Conservation (phyloP, 2,888 invertebrate species). For the Cantharis lateralis region DNA sequence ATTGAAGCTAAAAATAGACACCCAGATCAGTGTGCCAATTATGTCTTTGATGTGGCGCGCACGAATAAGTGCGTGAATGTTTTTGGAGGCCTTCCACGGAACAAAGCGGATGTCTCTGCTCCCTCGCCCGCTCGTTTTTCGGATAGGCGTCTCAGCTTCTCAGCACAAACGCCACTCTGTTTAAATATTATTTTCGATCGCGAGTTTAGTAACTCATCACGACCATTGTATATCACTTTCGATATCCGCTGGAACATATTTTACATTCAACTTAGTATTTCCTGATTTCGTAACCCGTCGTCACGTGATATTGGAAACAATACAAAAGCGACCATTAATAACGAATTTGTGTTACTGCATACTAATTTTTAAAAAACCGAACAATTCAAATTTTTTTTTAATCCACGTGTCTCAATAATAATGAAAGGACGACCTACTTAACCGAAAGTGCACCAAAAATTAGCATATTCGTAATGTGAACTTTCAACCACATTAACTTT, state of each 20-base stretch:
- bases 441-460: background rate
- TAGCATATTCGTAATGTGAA: background rate
- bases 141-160: no score
- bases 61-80: background rate
- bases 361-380: background rate
- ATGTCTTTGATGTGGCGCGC: slow-evolving; percentile 8
- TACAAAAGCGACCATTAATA: background rate
- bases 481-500: background rate
- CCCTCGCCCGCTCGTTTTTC: no score
- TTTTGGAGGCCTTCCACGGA: background rate
- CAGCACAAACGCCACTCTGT: background rate
- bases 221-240: background rate
- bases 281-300: background rate
- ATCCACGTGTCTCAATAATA: background rate
- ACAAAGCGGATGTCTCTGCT: no score
- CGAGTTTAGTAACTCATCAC: background rate
- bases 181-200: background rate
- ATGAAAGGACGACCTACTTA: background rate
- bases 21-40: slow-evolving; percentile 45
- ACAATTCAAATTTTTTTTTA: background rate
- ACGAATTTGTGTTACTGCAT: background rate
- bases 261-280: background rate
- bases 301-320: background rate
- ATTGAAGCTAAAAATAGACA: slow-evolving; percentile 46
- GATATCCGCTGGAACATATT: background rate